Conservation (phyloP, 64 coral and sea anemone genomes). For the Cladopsammia gracilis region DNA sequence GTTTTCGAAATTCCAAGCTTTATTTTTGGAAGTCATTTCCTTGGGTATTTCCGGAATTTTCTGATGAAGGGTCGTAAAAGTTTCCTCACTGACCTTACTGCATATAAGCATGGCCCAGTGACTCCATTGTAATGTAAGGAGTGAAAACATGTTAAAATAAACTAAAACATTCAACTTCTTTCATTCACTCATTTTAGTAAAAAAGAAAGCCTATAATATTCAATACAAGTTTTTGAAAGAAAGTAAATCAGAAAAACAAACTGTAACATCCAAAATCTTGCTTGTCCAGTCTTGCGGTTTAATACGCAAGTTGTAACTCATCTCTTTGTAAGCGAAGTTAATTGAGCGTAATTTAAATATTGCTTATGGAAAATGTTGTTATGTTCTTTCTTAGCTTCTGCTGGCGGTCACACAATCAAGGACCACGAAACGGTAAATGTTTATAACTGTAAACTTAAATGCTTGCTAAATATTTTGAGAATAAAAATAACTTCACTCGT, state of each 20-base stretch:
- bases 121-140: no score
- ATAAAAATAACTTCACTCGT: background rate
- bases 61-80: no score
- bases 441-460: background rate
- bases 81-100: no score
- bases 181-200: no score
- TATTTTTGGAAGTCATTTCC: background rate
- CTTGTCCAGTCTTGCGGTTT: background rate
- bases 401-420: slow-evolving; percentile 81
- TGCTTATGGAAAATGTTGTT: slow-evolving; percentile 1
- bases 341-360: background rate
- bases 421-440: slow-evolving; percentile 94
- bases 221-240: no score
- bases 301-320: background rate
- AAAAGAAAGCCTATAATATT: no score
- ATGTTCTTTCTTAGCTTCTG: slow-evolving; percentile 62
- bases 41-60: background rate
- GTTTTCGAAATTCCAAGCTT: background rate
- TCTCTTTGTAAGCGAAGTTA: background rate
- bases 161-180: no score
- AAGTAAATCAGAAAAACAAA: no score
- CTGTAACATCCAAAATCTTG: background rate
- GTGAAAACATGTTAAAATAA: no score
- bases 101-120: no score
- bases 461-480: background rate